Conservation (phyloP, 2,113 vertebrate species). For the Cheilinus undulatus region DNA sequence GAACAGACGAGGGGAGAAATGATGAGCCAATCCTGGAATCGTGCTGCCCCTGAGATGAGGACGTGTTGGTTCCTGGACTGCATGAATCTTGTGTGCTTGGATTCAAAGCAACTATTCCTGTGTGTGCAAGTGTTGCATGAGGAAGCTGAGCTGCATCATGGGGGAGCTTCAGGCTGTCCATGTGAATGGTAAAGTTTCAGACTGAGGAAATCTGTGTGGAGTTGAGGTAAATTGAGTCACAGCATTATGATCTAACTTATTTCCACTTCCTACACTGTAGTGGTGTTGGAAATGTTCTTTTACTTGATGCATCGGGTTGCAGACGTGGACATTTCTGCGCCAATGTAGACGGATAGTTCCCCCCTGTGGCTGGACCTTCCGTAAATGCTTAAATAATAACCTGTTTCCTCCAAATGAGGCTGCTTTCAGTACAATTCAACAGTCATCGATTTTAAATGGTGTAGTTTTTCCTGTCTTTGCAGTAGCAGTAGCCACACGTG, state of each 20-base stretch:
- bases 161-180: slow-evolving; percentile 10
- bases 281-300: no score
- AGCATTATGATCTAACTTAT: slow-evolving; percentile 1
- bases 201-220: slow-evolving; percentile 14
- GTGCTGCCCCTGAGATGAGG: neutral
- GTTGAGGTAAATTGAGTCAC: slow-evolving; percentile 10
- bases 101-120: slow-evolving; percentile 3
- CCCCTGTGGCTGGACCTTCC: no score
- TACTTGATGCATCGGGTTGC: no score
- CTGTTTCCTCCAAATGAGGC: no score
- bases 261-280: neutral
- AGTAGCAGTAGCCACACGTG: no score
- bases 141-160: slow-evolving; percentile 21
- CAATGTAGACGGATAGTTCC: no score
- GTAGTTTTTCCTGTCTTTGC: no score
- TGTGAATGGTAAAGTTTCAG: slow-evolving; percentile 29
- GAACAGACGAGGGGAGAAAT: slow-evolving; percentile 4
- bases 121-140: neutral
- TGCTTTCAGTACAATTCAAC: no score
- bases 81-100: slow-evolving; percentile 17
- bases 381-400: no score
- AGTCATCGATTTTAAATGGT: no score
- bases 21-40: slow-evolving; percentile 24
- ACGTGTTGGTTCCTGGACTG: slow-evolving; percentile 19
- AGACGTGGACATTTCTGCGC: no score